phyloP scores from a whole-genome alignment of 1,140 invertebrate genomes.

The Apis florea region DNA sequence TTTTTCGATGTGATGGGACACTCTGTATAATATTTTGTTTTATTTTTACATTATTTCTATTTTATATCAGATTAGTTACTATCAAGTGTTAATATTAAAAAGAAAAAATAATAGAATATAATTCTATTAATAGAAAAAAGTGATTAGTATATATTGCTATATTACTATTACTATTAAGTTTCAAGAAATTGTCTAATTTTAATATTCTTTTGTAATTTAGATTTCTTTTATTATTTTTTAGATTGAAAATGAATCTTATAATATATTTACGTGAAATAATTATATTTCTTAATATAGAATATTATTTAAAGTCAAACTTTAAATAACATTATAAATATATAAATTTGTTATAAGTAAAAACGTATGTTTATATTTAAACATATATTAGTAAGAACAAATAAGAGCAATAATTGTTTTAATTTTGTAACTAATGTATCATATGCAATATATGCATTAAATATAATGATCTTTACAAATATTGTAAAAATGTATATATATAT shows the following conservation, averaged over 20 bases:
- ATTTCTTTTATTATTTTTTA: background rate
- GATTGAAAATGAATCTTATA: background rate
- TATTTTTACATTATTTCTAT: background rate
- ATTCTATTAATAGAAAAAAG: background rate
- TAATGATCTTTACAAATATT: conserved; percentile 12
- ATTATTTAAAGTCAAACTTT: background rate
- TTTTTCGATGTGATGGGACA: no score
- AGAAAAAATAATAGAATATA: no score
- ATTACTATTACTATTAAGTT: background rate
- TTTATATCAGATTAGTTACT: no score
- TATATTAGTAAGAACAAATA: background rate
- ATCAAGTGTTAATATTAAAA: no score
- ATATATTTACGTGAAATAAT: background rate
- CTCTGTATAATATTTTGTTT: no score
- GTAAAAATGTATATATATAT: conserved; percentile 5
- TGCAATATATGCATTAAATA: conserved; percentile 14
- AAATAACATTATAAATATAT: background rate
- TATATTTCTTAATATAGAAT: background rate
- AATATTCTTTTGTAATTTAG: background rate
- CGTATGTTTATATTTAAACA: background rate
- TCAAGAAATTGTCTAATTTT: background rate
- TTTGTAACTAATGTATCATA: conserved; percentile 12
- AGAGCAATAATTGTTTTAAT: conserved; percentile 5
- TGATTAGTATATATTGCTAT: background rate
- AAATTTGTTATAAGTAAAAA: conserved; percentile 15